Evolutionary conservation across 2,113 vertebrate species (phyloP).

Genomic region (Felis catus): F.catus_Fca126_mat1.0 CM031413.1:39140001-39140500

Average conservation of each 20-base stretch:
- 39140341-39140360: background rate
- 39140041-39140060: background rate
- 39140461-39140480: background rate
- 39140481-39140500: background rate
- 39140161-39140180: background rate
- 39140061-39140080: background rate
- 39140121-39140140: background rate
- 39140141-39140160: background rate
- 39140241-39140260: background rate
- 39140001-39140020: background rate
- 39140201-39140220: background rate
- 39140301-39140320: background rate
- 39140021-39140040: background rate
- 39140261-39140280: background rate
- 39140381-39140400: rapidly evolving
- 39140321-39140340: background rate
- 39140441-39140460: background rate
- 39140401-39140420: rapidly evolving
- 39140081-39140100: background rate
- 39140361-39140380: background rate
- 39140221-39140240: background rate
- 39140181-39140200: background rate
- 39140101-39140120: background rate
- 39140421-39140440: rapidly evolving
- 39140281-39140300: background rate